These are phyloP conservation scores for Abrostola triplasia DNA, from an alignment of 2,888 invertebrate genomes.

Conservation along the genomic window DNA sequence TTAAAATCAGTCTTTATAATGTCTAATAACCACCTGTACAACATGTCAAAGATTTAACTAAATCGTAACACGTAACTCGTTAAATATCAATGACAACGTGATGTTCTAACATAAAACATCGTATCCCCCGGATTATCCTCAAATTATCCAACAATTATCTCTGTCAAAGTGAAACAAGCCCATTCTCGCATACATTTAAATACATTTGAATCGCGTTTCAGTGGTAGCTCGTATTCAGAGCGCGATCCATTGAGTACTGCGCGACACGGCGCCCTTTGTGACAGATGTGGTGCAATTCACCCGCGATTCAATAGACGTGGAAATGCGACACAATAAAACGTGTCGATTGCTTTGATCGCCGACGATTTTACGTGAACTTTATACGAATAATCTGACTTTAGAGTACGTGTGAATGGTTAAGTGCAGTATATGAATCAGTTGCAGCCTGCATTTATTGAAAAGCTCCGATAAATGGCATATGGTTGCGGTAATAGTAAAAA, in stretches of 20 bases:
- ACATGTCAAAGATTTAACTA: no score
- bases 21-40: no score
- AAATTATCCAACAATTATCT: slow-evolving; percentile 49
- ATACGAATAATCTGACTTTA: slow-evolving; percentile 1
- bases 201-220: slow-evolving; percentile 39
- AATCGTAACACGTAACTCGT: no score
- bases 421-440: not conserved
- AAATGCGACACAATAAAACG: slow-evolving; percentile 59
- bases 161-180: slow-evolving; percentile 36
- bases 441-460: slow-evolving; percentile 3
- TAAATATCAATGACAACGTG: slow-evolving; percentile 12
- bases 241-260: slow-evolving; percentile 38
- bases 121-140: slow-evolving; percentile 21
- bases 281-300: slow-evolving; percentile 66
- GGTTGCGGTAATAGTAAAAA: no score
- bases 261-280: slow-evolving; percentile 61
- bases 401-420: slow-evolving; percentile 3
- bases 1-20: no score
- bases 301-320: slow-evolving; percentile 53
- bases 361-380: slow-evolving; percentile 14
- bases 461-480: not conserved
- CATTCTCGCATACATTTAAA: slow-evolving; percentile 45
- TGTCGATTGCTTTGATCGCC: slow-evolving; percentile 26
- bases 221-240: slow-evolving; percentile 36
- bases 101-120: slow-evolving; percentile 1